phyloP scores from a whole-genome alignment of 2,797 vertebrate species.

The Sitta carolinensis region DNA sequence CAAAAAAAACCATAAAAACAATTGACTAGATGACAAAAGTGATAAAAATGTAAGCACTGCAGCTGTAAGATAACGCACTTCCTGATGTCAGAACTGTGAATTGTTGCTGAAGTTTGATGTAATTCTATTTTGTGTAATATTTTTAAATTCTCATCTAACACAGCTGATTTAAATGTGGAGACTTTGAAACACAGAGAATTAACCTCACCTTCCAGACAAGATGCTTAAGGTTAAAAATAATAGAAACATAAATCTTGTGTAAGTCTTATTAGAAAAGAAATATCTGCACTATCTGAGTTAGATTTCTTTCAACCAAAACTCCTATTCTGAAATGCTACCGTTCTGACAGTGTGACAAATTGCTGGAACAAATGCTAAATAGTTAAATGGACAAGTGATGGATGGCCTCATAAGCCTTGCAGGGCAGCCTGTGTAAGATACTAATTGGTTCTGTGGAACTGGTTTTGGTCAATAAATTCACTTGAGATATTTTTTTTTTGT shows the following conservation, averaged over 20 bases:
- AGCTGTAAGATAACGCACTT: not conserved
- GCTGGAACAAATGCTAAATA: constrained; percentile 83
- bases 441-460: constrained; percentile 84
- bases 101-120: constrained; percentile 48
- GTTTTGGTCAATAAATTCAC: constrained; percentile 84
- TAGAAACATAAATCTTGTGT: constrained; percentile 73
- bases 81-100: not conserved
- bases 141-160: constrained; percentile 43
- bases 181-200: constrained; percentile 48
- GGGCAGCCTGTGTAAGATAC: constrained; percentile 79
- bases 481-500: constrained; percentile 55
- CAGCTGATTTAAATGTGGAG: constrained; percentile 47
- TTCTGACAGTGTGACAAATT: constrained; percentile 85
- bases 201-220: constrained; percentile 51
- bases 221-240: constrained; percentile 74
- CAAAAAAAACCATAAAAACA: constrained; percentile 40
- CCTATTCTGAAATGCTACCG: constrained; percentile 72
- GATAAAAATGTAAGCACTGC: constrained; percentile 39
- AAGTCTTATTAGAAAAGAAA: constrained; percentile 73
- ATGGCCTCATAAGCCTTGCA: constrained; percentile 80
- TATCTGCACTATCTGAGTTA: constrained; percentile 68
- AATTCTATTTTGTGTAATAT: constrained; percentile 23
- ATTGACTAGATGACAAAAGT: constrained; percentile 33
- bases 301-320: constrained; percentile 78
- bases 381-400: constrained; percentile 84